Base-by-base conservation (phyloP, 2,888 invertebrate species). In the Cryptocephalus primarius region DNA sequence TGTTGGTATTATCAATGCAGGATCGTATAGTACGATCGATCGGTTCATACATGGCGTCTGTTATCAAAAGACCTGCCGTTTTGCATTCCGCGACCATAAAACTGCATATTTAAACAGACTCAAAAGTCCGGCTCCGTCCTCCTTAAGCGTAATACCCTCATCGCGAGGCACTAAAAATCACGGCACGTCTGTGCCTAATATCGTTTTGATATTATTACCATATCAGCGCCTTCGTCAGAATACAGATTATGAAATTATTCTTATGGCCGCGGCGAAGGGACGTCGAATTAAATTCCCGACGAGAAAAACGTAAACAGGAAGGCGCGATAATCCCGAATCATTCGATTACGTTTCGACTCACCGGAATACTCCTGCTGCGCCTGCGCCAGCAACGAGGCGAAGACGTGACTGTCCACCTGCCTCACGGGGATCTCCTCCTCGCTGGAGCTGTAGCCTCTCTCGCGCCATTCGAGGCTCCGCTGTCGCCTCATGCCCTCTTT, bases 331-430 rank as follows among this genome's bases (percentile, higher is more conserved):
- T 22, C 6, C 22, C 22, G n/a, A n/a, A n/a, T n/a, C n/a, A n/a
- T n/a, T 22, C 6, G 22, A 4, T 22, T 22, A 22, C 2, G 22
- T 22, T 22, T 22, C 22, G 22, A 49, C 55, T 75, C 62, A 77
- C 76, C 74, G 62, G 76, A 74, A 66, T 75, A 73, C 55, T 70
- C 70, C 63, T 77, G 76, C 67, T 77, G 77, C 59, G 76, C 77
- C 64, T 77, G 76, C 48, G 76, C 71, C 50, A 77, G 64, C 48
- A 77, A 66, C 53, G 75, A 75, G 33, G 77, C 77, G 61, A 77
- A 68, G 54, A 77, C 71, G 59, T 76, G 75, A 55, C 76, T 77
- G 61, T 77, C 76, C 52, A 76, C 67, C 33, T 69, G 69, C 48
- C 65, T 60, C 8, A 63, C 57, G 40, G 66, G 60, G 33, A 13